Evolutionary conservation across 1,140 invertebrate species (phyloP), one percentile per base, ranked within the genome.

Genomic region (Aphidius gifuensis): DNA sequence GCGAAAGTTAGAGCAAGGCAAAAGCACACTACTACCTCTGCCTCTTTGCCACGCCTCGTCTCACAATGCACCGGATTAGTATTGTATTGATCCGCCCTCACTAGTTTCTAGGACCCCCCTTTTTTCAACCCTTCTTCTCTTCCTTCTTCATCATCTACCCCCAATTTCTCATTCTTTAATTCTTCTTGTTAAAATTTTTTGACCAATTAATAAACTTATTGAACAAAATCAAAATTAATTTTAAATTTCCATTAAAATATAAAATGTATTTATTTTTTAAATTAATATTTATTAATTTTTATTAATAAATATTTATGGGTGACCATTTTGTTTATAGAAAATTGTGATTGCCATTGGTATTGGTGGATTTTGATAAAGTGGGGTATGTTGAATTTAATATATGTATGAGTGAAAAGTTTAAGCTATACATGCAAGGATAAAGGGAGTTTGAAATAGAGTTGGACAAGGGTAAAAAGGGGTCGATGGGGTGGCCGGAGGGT

Each of bases 41-140:
- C 71, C 75, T 75, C 77, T 79, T 79, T 76, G 74, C 76, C 74
- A 77, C 72, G 75, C 72, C 74, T 78, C 74, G 75, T 68, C 74
- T 78, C 76, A 76, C 76, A 78, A 77, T 77, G 76, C 75, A 77
- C 72, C 75, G 76, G 76, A 78, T 78, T 78, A 78, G 76, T 74
- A 78, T 80, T 78, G 79, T 80, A 80, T 80, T 80, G 79, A 80
- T 80, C 79, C 79, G 75, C 77, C 77, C 79, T 79, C 76, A 72
- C 56, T 79, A 79, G 76, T 78, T 38, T 73, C 77, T 78, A 76
- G 68, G 70, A 72, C 66, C 68, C 73, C 65, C 69, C 68, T 62
- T 68, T 66, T 59, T 62, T 60, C 63, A 46, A 62, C 9, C 60
- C 55, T 62, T 49, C 60, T 16, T 32, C 51, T 21, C 53, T 61